Evolutionary conservation across 2,113 vertebrate species (phyloP).

Genomic region (Zapornia atra): DNA sequence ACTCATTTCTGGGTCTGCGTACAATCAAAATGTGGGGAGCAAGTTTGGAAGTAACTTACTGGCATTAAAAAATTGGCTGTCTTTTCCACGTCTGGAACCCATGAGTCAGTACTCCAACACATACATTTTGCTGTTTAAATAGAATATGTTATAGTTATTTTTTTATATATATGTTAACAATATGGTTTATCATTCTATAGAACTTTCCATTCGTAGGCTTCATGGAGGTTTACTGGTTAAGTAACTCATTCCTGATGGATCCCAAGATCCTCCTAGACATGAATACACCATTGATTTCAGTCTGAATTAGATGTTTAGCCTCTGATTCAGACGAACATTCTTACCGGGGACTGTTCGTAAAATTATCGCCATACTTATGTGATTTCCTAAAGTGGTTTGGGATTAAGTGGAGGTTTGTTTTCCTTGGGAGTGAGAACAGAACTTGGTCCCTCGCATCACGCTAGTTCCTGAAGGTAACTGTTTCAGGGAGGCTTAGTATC

Average conservation of each 20-base stretch:
- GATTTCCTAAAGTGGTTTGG: not conserved
- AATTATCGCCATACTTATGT: not conserved
- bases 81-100: constrained; percentile 44
- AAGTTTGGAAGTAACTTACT: constrained; percentile 32
- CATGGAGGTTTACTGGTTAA: not conserved
- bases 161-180: not conserved
- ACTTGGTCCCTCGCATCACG: not conserved
- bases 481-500: not conserved
- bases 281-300: not conserved
- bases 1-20: not conserved
- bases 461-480: not conserved
- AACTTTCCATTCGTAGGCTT: not conserved
- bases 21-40: constrained; percentile 10
- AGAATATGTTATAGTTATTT: not conserved
- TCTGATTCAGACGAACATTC: not conserved
- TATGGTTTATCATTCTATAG: not conserved
- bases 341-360: not conserved
- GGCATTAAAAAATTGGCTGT: constrained; percentile 37
- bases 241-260: not conserved
- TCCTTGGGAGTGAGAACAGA: not conserved
- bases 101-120: constrained; percentile 46
- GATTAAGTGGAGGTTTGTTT: not conserved
- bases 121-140: constrained; percentile 30
- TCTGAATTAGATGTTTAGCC: not conserved
- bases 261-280: not conserved